Conservation (phyloP, 2,888 invertebrate genomes). For the Girardia tigrina region DNA sequence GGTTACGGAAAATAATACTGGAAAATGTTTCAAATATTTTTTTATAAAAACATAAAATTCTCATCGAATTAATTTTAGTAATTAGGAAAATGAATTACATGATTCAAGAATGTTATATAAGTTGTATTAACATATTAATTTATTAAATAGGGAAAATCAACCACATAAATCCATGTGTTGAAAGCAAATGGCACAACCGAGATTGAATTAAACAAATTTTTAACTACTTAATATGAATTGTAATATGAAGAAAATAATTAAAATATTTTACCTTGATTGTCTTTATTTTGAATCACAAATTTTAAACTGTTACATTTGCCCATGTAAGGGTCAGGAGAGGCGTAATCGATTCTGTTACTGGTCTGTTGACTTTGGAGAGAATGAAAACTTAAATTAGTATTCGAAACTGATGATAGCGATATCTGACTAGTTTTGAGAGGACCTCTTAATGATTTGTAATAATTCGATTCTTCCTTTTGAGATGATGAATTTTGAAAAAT, state of each 20-base stretch:
- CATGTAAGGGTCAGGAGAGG: neutral
- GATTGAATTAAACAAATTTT: neutral
- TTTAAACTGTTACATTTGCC: neutral
- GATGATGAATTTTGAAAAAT: neutral
- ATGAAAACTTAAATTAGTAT: neutral
- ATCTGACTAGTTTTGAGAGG: neutral
- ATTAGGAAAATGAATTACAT: too few relatives aligned
- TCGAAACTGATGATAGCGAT: neutral
- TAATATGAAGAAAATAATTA: too few relatives aligned
- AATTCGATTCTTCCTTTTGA: neutral
- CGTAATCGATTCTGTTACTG: neutral
- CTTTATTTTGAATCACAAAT: neutral
- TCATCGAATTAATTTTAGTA: too few relatives aligned
- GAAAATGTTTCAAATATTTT: too few relatives aligned
- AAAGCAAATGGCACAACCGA: too few relatives aligned
- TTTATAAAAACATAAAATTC: too few relatives aligned
- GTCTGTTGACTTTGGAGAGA: neutral
- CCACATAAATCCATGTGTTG: too few relatives aligned
- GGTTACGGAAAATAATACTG: too few relatives aligned
- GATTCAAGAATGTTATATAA: too few relatives aligned
- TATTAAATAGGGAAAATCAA: too few relatives aligned
- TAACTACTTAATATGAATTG: neutral
- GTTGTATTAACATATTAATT: too few relatives aligned
- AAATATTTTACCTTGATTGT: conserved; percentile 15
- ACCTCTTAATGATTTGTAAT: neutral